Evolutionary conservation across 2,888 invertebrate genomes (phyloP).

Genomic region (Thecophora atra): DNA sequence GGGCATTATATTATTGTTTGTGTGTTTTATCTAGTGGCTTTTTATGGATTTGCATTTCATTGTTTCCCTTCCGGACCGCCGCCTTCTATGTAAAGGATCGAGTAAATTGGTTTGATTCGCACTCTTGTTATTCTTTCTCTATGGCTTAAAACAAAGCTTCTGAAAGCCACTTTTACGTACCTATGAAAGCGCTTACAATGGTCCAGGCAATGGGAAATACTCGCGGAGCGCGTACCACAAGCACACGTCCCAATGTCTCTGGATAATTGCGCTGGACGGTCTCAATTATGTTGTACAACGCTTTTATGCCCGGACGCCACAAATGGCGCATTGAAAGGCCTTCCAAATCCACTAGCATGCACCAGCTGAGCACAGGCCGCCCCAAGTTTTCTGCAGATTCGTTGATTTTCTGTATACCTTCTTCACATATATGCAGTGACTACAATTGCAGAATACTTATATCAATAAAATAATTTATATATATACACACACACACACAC

Average conservation of each 20-base stretch:
- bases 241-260: constrained; percentile 90
- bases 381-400: constrained; percentile 85
- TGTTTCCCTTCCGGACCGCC: too few relatives aligned
- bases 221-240: constrained; percentile 90
- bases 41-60: too few relatives aligned
- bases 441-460: constrained; percentile 56
- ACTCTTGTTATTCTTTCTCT: too few relatives aligned
- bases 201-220: constrained; percentile 97
- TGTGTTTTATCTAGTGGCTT: too few relatives aligned
- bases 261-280: constrained; percentile 95
- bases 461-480: too few relatives aligned
- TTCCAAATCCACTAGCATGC: constrained; percentile 89
- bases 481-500: too few relatives aligned
- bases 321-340: constrained; percentile 95
- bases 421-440: constrained; percentile 89
- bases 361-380: constrained; percentile 88
- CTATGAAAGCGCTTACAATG: constrained; percentile 91
- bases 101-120: too few relatives aligned
- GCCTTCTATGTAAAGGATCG: too few relatives aligned
- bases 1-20: too few relatives aligned
- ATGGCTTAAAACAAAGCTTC: too few relatives aligned
- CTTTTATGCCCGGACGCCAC: constrained; percentile 91
- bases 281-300: constrained; percentile 75
- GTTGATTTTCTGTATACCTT: constrained; percentile 86
- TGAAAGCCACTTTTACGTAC: constrained; percentile 64